Conservation (phyloP, 2,113 vertebrate genomes). For the Dissostichus mawsoni region DNA sequence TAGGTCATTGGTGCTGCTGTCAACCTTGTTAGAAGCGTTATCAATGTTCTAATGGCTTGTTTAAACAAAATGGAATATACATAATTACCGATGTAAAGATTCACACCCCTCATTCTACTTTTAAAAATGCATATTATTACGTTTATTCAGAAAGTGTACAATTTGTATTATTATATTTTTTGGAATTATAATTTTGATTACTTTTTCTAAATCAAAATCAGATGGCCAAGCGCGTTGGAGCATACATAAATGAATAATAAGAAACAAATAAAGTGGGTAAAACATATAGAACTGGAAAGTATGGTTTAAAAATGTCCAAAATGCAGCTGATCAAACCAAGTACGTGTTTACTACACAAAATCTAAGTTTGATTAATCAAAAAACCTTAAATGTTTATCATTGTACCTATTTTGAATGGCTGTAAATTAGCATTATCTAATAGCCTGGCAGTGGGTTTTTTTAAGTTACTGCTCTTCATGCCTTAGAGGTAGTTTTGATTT, state of each 20-base stretch:
- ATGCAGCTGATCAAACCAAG: not conserved
- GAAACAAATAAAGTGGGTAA: too few species aligned
- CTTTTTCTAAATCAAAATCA: not conserved
- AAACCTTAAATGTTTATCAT: not conserved
- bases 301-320: not conserved
- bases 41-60: not conserved
- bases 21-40: not conserved
- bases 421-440: not conserved
- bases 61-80: not conserved
- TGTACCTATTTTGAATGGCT: not conserved
- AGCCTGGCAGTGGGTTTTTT: not conserved
- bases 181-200: too few species aligned
- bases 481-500: not conserved
- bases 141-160: not conserved
- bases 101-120: not conserved
- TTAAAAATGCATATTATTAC: not conserved
- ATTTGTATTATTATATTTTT: not conserved
- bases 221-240: too few species aligned
- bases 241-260: too few species aligned
- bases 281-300: too few species aligned
- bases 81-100: not conserved
- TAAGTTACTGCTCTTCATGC: not conserved
- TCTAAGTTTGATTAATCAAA: not conserved
- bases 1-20: slow-evolving; percentile 8
- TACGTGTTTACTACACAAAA: too few species aligned